A percentile compares a stretch with the other conserved stretches of the same genome.
Conservation (phyloP, 2,113 vertebrate species). For the Parus major region DNA sequence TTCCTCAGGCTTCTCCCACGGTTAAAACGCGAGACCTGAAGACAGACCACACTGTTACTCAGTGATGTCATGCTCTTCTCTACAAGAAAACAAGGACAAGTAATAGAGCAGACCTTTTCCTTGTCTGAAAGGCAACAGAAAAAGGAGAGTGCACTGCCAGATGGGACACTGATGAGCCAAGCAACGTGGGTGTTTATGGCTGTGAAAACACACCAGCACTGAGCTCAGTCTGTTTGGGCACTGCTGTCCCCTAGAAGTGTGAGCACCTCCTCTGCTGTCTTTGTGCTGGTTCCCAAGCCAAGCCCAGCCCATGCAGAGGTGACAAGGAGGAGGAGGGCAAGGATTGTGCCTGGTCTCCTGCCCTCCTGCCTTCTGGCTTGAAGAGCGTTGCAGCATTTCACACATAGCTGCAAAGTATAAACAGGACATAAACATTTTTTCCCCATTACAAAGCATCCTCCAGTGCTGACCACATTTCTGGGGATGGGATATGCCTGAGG, state of each 20-base stretch:
- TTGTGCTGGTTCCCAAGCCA: background rate
- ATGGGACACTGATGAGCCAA: background rate
- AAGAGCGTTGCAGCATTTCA: background rate
- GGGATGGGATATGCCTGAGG: background rate
- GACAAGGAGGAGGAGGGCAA: background rate
- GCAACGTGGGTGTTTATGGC: background rate
- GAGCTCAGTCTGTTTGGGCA: background rate
- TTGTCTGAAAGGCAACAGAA: background rate
- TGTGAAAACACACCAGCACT: background rate
- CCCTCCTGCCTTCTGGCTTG: background rate
- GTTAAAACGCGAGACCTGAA: conserved; percentile 87
- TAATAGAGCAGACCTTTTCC: background rate
- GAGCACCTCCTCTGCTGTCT: background rate
- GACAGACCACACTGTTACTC: conserved; percentile 43
- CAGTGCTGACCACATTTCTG: background rate
- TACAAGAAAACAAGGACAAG: background rate
- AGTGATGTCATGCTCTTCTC: background rate
- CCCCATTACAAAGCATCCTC: background rate
- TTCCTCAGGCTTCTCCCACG: conserved; percentile 92
- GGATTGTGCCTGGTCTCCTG: background rate
- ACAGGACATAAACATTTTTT: background rate
- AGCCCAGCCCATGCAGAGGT: background rate
- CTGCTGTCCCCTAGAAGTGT: background rate
- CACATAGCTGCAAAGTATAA: background rate
- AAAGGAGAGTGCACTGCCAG: background rate